A percentile compares a stretch with the other conserved stretches of the same genome.
Conservation (phyloP, 2,888 invertebrate species). For the Balanococcus diminutus region DNA sequence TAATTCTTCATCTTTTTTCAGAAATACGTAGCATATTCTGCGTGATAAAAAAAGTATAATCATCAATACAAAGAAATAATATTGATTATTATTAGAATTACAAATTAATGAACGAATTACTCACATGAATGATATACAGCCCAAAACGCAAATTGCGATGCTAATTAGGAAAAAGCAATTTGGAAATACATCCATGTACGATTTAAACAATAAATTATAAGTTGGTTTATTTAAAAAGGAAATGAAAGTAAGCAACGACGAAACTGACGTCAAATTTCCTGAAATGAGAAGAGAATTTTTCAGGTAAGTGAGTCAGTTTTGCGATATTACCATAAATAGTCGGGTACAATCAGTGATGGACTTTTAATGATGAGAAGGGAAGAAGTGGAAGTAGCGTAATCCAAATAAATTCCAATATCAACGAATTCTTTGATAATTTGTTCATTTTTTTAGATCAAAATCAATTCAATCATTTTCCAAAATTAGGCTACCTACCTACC, state of each 20-base stretch:
- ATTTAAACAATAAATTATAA: constrained; percentile 1
- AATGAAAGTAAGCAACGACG: neutral
- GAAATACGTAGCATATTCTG: neutral
- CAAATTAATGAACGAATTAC: neutral
- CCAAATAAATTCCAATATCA: too few relatives aligned
- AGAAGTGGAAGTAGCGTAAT: too few relatives aligned
- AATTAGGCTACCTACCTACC: too few relatives aligned
- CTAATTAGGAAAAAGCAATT: constrained; percentile 5
- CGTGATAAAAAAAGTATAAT: neutral
- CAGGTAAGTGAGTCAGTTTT: neutral
- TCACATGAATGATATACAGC: neutral
- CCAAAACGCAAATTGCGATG: neutral
- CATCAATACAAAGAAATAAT: neutral
- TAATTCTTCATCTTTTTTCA: neutral
- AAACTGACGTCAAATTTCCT: constrained; percentile 10
- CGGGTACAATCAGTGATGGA: too few relatives aligned
- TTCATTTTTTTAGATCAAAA: too few relatives aligned
- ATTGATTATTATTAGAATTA: too few relatives aligned
- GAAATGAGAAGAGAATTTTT: too few relatives aligned
- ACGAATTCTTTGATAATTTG: too few relatives aligned
- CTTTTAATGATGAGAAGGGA: too few relatives aligned
- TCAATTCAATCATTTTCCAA: too few relatives aligned
- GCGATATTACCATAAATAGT: too few relatives aligned
- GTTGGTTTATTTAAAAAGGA: neutral
- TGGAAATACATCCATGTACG: neutral